Evolutionary conservation across 2,113 vertebrate species (phyloP).

Genomic region (Prinia subflava): DNA sequence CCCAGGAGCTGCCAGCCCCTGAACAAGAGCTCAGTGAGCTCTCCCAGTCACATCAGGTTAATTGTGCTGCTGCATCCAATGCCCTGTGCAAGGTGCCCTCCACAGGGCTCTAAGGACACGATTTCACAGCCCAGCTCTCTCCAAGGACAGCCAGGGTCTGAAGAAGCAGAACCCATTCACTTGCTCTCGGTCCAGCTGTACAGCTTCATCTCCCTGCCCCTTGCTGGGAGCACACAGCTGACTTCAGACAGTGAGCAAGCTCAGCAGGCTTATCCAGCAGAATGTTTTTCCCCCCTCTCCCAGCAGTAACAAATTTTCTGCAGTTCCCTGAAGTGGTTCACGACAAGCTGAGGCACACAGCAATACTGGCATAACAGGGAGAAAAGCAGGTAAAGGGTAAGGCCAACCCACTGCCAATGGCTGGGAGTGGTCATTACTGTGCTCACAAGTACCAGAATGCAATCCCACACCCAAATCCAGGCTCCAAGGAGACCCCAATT

Average conservation of each 20-base stretch:
- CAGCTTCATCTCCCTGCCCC: background rate
- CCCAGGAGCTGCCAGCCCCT: background rate
- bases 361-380: background rate
- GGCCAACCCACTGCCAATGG: background rate
- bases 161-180: background rate
- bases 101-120: fast-evolving
- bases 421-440: background rate
- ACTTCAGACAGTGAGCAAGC: background rate
- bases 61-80: background rate
- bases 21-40: background rate
- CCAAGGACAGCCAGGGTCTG: background rate
- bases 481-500: background rate
- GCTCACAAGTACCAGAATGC: background rate
- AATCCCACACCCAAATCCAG: background rate
- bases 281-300: background rate
- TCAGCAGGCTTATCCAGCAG: background rate
- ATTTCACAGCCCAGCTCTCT: background rate
- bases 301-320: background rate
- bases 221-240: background rate
- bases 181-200: background rate
- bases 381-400: background rate
- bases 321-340: background rate
- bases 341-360: background rate
- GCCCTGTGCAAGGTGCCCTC: background rate
- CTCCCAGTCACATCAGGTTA: background rate